Base-by-base conservation (phyloP, 1,140 invertebrate species). In the Leptinotarsa defecta region DNA sequence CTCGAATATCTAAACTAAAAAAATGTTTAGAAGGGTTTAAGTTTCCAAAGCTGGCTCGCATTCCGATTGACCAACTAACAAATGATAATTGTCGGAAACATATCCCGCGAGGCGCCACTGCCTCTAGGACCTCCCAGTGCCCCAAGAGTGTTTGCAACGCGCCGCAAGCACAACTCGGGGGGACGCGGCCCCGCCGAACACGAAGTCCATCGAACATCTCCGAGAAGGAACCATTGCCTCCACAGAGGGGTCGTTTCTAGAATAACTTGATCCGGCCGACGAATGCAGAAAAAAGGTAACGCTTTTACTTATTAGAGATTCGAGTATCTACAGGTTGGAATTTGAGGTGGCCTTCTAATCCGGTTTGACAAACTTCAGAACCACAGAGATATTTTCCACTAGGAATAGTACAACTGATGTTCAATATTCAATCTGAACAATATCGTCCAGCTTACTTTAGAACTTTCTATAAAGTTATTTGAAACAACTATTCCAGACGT, bases 211-310 rank as follows among this genome's bases (percentile, higher is more conserved):
- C 80, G 78, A 78, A 77, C 70, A 77, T 76, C 72, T 78, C 80
- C 78, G 78, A 81, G 78, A 73, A 76, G 77, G 68, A 80, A 76
- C 74, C 78, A 74, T 80, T 80, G 78, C 80, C 77, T 78, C 76
- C 76, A 75, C 77, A 57, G 73, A 75, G 74, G 79, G 71, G 74
- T 62, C 70, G 72, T 34, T 77, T 79, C 78, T 68, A 19, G n/a
- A 34, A 20, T 27, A 13, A 15, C 67, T 43, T 67, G 64, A 67
- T 24, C 17, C 5, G n/a, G 27, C 20, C 5, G 64, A 20, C 64
- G 20, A 22, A 34, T 24, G 4, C 22, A 19, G 27, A 17, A 19
- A 17, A 67, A 67, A 22, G 64, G 64, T 67, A 67, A 13, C 17
- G 68, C 68, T 6, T 11, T 43, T 11, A 43, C 34, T 43, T 43